These are phyloP conservation scores for Neodiprion pinetum DNA, from an alignment of 1,140 invertebrate genomes.

Conservation along the genomic window DNA sequence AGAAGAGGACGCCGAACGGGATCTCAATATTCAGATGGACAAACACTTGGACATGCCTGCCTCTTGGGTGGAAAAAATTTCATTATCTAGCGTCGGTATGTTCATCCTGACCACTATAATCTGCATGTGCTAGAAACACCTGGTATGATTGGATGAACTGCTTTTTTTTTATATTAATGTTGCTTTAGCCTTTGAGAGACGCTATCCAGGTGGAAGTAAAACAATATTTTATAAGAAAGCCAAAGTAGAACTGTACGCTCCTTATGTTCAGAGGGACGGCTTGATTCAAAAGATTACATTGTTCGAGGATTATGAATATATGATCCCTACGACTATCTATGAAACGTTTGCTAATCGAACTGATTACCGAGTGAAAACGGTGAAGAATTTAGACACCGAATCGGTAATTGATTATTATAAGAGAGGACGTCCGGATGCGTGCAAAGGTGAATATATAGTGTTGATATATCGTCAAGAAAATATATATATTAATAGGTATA, in stretches of 20 bases:
- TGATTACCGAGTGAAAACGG: constrained; percentile 70
- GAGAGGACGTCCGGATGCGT: constrained; percentile 72
- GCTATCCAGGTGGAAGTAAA: constrained; percentile 78
- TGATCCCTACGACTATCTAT: constrained; percentile 64
- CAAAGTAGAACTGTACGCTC: constrained; percentile 78
- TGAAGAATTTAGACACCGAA: constrained; percentile 66
- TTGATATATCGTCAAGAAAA: not conserved
- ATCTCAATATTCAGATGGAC: constrained; percentile 53
- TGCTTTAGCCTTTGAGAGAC: constrained; percentile 72
- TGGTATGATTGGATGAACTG: not conserved
- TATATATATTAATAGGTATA: not conserved
- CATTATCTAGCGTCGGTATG: constrained; percentile 70
- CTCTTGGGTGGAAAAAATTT: constrained; percentile 78
- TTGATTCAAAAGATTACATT: constrained; percentile 72
- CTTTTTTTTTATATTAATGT: constrained; percentile 11
- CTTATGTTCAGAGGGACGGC: constrained; percentile 76
- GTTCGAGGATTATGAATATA: constrained; percentile 75
- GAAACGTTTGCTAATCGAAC: constrained; percentile 76
- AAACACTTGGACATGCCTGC: constrained; percentile 82
- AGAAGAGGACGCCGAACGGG: constrained; percentile 41
- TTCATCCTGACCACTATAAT: not conserved
- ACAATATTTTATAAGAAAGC: constrained; percentile 77
- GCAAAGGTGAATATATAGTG: constrained; percentile 64
- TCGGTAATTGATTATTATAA: constrained; percentile 71
- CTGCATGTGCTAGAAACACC: no score